These are phyloP conservation scores for Xestoiulus laeticollis DNA, from an alignment of 2,888 invertebrate genomes.

Conservation along the genomic window DNA sequence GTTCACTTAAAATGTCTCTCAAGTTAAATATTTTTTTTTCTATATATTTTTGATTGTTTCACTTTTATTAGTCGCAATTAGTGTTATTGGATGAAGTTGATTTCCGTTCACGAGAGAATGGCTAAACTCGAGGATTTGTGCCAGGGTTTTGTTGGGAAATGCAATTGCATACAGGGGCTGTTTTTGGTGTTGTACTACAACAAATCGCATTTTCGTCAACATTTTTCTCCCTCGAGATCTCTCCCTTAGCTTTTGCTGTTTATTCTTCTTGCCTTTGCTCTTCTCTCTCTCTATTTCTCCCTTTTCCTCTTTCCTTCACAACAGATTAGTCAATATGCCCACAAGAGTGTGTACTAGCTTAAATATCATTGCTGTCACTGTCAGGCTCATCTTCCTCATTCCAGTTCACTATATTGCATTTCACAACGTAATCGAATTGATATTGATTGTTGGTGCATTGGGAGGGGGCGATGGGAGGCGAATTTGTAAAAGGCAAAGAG, in stretches of 20 bases:
- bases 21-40: not conserved
- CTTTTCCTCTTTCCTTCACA: slow-evolving; percentile 18
- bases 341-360: slow-evolving; percentile 41
- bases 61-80: slow-evolving; percentile 3
- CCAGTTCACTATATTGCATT: slow-evolving; percentile 45
- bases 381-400: slow-evolving; percentile 40
- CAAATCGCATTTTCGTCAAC: slow-evolving; percentile 24
- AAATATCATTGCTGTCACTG: slow-evolving; percentile 43
- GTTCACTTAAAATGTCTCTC: not conserved
- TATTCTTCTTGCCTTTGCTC: slow-evolving; percentile 29
- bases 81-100: slow-evolving; percentile 16
- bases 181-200: slow-evolving; percentile 2
- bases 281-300: not conserved
- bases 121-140: not conserved
- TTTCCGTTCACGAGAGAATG: slow-evolving; percentile 15
- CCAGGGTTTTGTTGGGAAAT: not conserved
- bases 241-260: slow-evolving; percentile 12
- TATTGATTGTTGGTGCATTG: slow-evolving; percentile 46
- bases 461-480: not conserved
- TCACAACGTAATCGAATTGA: slow-evolving; percentile 45
- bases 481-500: slow-evolving; percentile 24
- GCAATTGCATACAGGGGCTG: not conserved
- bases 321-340: slow-evolving; percentile 41
- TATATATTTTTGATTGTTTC: not conserved
- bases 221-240: not conserved